Percentiles rank a stretch among this genome's conserved stretches.
phyloP scores from a whole-genome alignment of 2,797 vertebrate species.

The Diplodus puntazzo region DNA sequence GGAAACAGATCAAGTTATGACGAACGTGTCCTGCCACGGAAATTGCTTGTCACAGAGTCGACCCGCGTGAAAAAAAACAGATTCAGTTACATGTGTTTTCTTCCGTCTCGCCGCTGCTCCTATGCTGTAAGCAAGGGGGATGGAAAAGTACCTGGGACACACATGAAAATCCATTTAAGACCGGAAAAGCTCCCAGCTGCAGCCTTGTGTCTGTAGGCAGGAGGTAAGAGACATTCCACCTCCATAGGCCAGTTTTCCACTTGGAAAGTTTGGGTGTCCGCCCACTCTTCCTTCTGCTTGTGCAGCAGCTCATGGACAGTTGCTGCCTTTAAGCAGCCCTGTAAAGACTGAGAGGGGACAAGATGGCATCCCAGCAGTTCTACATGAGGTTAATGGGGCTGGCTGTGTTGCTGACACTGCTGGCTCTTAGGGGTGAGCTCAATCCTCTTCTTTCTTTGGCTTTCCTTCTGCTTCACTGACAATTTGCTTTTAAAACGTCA shows the following conservation, averaged over 20 bases:
- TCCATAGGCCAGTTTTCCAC: slow-evolving; percentile 74
- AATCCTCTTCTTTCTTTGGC: not conserved
- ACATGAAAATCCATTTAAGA: slow-evolving; percentile 44
- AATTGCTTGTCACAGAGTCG: not conserved
- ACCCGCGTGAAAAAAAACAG: not conserved
- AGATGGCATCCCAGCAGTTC: slow-evolving; percentile 73
- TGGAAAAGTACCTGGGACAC: slow-evolving; percentile 57
- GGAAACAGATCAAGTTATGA: not conserved
- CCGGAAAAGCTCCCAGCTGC: slow-evolving; percentile 30
- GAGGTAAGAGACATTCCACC: slow-evolving; percentile 64
- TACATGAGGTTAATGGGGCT: slow-evolving; percentile 64
- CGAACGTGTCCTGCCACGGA: not conserved
- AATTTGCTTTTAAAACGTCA: not conserved
- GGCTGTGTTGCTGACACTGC: slow-evolving; percentile 58
- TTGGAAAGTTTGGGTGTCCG: slow-evolving; percentile 55
- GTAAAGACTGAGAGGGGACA: slow-evolving; percentile 36
- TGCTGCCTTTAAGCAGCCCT: slow-evolving; percentile 46
- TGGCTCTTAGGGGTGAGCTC: slow-evolving; percentile 72
- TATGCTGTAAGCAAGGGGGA: not conserved
- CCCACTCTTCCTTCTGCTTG: slow-evolving; percentile 48
- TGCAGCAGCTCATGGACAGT: slow-evolving; percentile 40
- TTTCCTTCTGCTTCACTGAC: not conserved
- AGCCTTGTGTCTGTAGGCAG: slow-evolving; percentile 51
- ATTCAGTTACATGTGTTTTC: not conserved
- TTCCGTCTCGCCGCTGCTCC: not conserved